phyloP scores from a whole-genome alignment of 2,888 invertebrate genomes.

The Chrysodeixis includens region DNA sequence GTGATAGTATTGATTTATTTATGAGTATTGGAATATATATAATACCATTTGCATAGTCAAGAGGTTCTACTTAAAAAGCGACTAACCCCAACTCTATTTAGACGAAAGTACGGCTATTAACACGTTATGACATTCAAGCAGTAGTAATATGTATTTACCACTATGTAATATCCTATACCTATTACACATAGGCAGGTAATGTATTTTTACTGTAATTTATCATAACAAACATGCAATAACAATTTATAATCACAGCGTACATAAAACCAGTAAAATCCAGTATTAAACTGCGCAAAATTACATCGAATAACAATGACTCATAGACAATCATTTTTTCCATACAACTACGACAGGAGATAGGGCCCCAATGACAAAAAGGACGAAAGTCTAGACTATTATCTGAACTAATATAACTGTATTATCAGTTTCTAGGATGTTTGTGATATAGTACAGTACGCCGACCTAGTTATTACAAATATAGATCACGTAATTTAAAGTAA shows the following conservation, averaged over 20 bases:
- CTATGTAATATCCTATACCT: no score
- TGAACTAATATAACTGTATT: background rate
- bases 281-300: background rate
- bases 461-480: background rate
- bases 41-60: no score
- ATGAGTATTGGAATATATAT: no score
- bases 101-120: no score
- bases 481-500: background rate
- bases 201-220: background rate
- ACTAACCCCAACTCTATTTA: no score
- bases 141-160: no score
- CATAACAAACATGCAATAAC: background rate
- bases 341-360: background rate
- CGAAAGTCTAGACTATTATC: constrained; percentile 1
- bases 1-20: no score
- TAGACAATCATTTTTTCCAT: background rate
- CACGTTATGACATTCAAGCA: no score
- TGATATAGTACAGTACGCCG: background rate
- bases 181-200: no score
- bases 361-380: constrained; percentile 4
- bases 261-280: background rate
- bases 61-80: no score
- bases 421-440: background rate
- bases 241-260: background rate
- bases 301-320: background rate